Evolutionary conservation across 2,888 invertebrate species (phyloP), one percentile per base, ranked within the genome.

Genomic region (Heliconius hortense): DNA sequence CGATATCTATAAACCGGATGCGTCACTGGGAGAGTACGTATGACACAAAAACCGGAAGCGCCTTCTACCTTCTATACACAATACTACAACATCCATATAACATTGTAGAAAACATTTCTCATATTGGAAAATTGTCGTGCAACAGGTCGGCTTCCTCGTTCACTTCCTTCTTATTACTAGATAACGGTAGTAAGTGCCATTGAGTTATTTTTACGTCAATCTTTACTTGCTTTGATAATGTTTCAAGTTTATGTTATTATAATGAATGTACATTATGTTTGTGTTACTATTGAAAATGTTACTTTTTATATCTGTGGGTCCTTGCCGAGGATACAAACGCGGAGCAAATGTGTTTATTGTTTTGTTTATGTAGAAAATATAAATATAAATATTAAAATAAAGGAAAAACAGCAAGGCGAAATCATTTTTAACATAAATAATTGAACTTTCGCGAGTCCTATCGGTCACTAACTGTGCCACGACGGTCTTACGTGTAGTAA

Each of bases 91-190:
- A 28, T 68, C 13, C 31, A 56, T 56, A 53, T 13, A 66, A 66
- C 7, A 31, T 56, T 24, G 72, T 48, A 81, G 81, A 79, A 80
- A 80, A 77, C 72, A 72, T 72, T 72, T 78, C 76, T 74, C 76
- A 78, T 81, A 83, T 83, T 83, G 83, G 83, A 82, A 84, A 82
- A 82, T 79, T 82, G 80, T 80, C 80, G 81, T 80, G 79, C 76
- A 79, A 81, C 82, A 62, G 70, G 81, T 78, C 69, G 70, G 78
- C 81, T 85, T 85, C 82, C 85, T 82, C 68, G 64, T 78, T 79
- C 43, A 78, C 83, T 84, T 85, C 84, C 84, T 84, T 74, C 77
- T 75, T 72, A 73, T 75, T 74, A 70, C 72, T 69, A 72, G 75
- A 77, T 77, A 80, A 76, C 74, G 74, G 77, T 75, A 72, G 67